Percentiles rank a stretch among this genome's conserved stretches.
Evolutionary conservation across 2,888 invertebrate genomes (phyloP).

Genomic region (Heliconius aoede): DNA sequence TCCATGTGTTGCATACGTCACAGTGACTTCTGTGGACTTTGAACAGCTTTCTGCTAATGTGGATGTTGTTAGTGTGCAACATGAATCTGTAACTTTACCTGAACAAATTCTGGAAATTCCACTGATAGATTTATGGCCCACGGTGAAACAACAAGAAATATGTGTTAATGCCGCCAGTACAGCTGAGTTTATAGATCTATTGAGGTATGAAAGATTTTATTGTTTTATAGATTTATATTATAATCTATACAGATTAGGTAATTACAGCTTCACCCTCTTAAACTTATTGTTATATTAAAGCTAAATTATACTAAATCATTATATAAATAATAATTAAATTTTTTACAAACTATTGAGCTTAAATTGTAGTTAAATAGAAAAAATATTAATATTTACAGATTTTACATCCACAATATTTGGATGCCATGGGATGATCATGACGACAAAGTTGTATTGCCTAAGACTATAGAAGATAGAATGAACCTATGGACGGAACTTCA

Average conservation of each 20-base stretch:
- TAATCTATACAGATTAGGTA: too few relatives aligned
- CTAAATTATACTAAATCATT: too few relatives aligned
- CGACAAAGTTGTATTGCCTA: conserved; percentile 80
- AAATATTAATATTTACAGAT: conserved; percentile 63
- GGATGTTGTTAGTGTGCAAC: conserved; percentile 86
- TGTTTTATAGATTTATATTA: conserved; percentile 3
- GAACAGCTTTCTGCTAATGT: conserved; percentile 82
- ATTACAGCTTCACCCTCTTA: too few relatives aligned
- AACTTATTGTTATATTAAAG: too few relatives aligned
- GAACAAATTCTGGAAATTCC: conserved; percentile 84
- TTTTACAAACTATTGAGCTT: too few relatives aligned
- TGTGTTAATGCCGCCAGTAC: conserved; percentile 84
- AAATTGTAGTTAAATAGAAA: not conserved
- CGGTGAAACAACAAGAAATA: conserved; percentile 83
- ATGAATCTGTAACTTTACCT: conserved; percentile 84
- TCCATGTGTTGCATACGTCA: conserved; percentile 85
- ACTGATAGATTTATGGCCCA: conserved; percentile 86
- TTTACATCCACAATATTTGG: conserved; percentile 86
- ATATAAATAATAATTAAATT: too few relatives aligned
- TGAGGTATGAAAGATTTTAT: conserved; percentile 62
- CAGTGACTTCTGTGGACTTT: conserved; percentile 83
- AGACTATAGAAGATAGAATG: conserved; percentile 78
- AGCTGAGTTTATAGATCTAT: conserved; percentile 85
- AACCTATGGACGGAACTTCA: conserved; percentile 75
- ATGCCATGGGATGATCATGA: conserved; percentile 88